Evolutionary conservation across 2,888 invertebrate genomes (phyloP).

Genomic region (Carterocephalus palaemon): DNA sequence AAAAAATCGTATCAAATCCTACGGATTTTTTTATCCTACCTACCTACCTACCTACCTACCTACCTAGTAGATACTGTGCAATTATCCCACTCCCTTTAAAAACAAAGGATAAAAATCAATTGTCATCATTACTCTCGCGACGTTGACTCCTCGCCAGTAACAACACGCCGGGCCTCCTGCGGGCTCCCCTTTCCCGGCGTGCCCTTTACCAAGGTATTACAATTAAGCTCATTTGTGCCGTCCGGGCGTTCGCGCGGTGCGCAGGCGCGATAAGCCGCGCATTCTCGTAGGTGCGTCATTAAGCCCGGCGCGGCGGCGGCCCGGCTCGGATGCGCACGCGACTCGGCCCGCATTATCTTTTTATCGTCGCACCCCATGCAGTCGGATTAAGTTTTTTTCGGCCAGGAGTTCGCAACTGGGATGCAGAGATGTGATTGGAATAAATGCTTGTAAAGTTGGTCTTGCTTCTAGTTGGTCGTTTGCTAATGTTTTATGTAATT

Average conservation of each 20-base stretch:
- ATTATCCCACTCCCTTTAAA: background rate
- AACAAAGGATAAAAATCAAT: constrained; percentile 42
- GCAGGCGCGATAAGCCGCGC: constrained; percentile 78
- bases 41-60: no score
- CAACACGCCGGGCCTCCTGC: constrained; percentile 67
- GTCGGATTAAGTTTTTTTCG: constrained; percentile 51
- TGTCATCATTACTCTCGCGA: constrained; percentile 63
- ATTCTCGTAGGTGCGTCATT: constrained; percentile 72
- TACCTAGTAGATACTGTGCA: no score
- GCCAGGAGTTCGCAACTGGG: constrained; percentile 49
- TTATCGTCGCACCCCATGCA: constrained; percentile 75
- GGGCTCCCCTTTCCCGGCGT: constrained; percentile 45
- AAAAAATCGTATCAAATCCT: no score
- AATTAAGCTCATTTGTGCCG: constrained; percentile 75
- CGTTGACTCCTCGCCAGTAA: constrained; percentile 68
- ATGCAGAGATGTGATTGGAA: constrained; percentile 15
- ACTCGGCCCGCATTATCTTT: constrained; percentile 74
- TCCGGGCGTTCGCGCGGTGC: constrained; percentile 43
- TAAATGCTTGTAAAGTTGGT: no score
- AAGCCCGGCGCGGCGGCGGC: constrained; percentile 60
- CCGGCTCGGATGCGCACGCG: constrained; percentile 76
- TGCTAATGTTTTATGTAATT: no score
- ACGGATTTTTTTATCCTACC: no score
- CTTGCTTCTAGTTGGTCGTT: no score
- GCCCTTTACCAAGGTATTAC: constrained; percentile 68